Conservation (phyloP, 2,888 invertebrate species). For the Phyto melanocephala region DNA sequence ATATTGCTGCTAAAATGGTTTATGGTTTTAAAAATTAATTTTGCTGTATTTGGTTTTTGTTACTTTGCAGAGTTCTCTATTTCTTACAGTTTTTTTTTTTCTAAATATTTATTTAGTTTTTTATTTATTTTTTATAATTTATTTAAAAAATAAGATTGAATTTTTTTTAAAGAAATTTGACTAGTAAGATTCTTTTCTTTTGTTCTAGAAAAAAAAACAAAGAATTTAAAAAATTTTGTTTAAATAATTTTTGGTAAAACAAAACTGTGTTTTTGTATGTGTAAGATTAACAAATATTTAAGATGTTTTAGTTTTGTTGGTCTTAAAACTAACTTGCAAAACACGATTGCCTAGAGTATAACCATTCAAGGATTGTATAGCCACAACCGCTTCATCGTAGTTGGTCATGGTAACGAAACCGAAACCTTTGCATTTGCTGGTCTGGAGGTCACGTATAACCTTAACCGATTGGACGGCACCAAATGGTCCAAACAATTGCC, state of each 20-base stretch:
- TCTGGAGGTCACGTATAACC: conserved; percentile 96
- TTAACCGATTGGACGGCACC: conserved; percentile 98
- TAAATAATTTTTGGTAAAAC: background rate
- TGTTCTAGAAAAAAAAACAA: background rate
- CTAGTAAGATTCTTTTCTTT: conserved; percentile 47
- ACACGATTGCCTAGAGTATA: conserved; percentile 97
- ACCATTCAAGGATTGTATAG: conserved; percentile 97
- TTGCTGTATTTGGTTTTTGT: background rate
- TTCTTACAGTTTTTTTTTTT: conserved; percentile 30
- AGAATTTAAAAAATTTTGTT: background rate
- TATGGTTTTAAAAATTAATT: background rate
- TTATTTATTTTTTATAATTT: conserved; percentile 57
- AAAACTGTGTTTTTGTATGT: background rate
- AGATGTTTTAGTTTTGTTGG: conserved; percentile 88
- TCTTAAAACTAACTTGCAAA: conserved; percentile 98
- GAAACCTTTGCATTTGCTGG: conserved; percentile 98
- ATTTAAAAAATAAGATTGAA: conserved; percentile 57
- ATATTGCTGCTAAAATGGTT: background rate
- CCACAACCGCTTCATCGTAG: conserved; percentile 97
- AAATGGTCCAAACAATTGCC: conserved; percentile 98
- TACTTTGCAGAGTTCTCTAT: conserved; percentile 6
- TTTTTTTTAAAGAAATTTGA: conserved; percentile 60
- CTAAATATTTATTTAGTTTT: conserved; percentile 58
- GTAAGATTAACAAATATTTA: conserved; percentile 65
- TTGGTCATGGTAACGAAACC: conserved; percentile 99